Conservation (phyloP, 1,140 invertebrate genomes). For the Asobara japonica region DNA sequence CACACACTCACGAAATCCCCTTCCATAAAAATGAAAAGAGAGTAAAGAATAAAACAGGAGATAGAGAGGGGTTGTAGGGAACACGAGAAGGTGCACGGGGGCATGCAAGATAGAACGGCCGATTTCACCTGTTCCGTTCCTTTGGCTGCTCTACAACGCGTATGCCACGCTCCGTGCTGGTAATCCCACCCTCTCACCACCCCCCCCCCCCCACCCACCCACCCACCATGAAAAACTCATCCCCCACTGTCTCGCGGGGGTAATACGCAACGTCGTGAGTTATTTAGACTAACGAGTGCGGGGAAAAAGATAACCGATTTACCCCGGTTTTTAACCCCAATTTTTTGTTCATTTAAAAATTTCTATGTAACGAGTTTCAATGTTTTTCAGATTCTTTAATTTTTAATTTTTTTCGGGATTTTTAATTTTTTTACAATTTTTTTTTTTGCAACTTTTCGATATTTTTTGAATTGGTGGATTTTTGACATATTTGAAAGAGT, state of each 20-base stretch:
- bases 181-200: constrained; percentile 33
- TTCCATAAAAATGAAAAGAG: neutral
- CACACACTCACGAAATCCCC: no score
- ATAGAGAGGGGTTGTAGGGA: constrained; percentile 8
- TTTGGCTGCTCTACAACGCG: constrained; percentile 1
- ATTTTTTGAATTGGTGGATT: no score
- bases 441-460: no score
- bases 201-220: neutral
- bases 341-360: no score
- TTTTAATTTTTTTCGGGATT: no score
- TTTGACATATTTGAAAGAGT: no score
- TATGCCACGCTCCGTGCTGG: constrained; percentile 39
- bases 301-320: neutral
- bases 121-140: constrained; percentile 49
- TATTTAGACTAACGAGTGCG: constrained; percentile 3
- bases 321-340: no score
- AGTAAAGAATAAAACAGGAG: neutral
- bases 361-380: no score
- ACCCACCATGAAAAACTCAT: constrained; percentile 31
- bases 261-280: neutral
- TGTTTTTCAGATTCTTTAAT: no score
- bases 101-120: constrained; percentile 37
- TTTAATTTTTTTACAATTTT: no score
- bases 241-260: constrained; percentile 36
- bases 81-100: constrained; percentile 21